Evolutionary conservation across 2,888 invertebrate genomes (phyloP), one percentile per base, ranked within the genome.

Genomic region (Zaprionus lineosus): DNA sequence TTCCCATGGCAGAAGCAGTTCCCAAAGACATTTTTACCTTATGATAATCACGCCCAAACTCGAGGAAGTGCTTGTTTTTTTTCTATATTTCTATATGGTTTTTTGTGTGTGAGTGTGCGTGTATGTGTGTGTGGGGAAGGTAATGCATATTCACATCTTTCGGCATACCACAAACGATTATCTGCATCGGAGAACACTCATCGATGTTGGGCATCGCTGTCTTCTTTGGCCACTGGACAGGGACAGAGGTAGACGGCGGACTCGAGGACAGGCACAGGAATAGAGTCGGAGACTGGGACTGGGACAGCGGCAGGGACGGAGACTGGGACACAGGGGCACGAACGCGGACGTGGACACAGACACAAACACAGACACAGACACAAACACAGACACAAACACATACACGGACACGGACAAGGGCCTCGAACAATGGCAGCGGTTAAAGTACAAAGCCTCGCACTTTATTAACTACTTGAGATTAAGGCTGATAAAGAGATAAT

Each of bases 391-490:
- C n/a, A n/a, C n/a, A n/a, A n/a, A n/a, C n/a, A n/a, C n/a, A n/a
- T n/a, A n/a, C n/a, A n/a, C n/a, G 72, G 67, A 60, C 67, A 56
- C 53, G 21, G 37, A 31, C 14, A 12, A 28, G 24, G 16, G 9
- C n/a, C n/a, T 26, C 26, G 65, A 71, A 86, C 84, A 87, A 86
- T 77, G 66, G 64, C 51, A 73, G 79, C 87, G 87, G 87, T 72
- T 70, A 68, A 76, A 87, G 79, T 79, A 88, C 88, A 88, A 88
- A 88, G 84, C 81, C 79, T 83, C 74, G 87, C 88, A 88, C 88
- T 88, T 87, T 88, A 88, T 88, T 87, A 88, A 88, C 86, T 88
- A 88, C 88, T 88, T 88, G 88, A 88, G 87, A 88, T 88, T 88
- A 88, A 72, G 78, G 66, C 88, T 86, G 87, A 88, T 88, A 88